A percentile compares a stretch with the other conserved stretches of the same genome.
These are phyloP conservation scores for Herpetotheres cachinnans DNA, from an alignment of 2,113 vertebrate genomes.

Conservation along the genomic window DNA sequence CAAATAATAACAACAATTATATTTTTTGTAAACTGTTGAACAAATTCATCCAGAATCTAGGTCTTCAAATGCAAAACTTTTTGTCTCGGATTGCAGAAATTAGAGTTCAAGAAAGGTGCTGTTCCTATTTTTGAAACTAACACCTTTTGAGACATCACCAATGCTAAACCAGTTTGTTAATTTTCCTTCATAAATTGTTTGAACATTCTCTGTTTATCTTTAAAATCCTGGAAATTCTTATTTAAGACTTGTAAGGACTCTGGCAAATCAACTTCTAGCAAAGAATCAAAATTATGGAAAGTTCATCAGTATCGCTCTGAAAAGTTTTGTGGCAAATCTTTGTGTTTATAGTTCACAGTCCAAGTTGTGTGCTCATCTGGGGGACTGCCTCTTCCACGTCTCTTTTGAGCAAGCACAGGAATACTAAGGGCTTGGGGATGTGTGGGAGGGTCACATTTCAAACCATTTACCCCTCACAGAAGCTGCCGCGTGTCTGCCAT, in stretches of 20 bases:
- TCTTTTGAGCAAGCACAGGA: background rate
- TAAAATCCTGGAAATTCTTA: background rate
- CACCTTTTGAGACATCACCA: background rate
- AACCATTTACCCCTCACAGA: background rate
- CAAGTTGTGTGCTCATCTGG: background rate
- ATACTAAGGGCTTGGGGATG: background rate
- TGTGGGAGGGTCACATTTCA: background rate
- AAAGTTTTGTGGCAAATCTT: background rate
- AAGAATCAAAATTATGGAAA: background rate
- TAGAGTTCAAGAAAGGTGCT: background rate
- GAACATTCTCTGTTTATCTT: background rate
- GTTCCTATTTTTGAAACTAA: background rate
- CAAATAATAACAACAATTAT: background rate
- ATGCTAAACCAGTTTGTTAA: background rate
- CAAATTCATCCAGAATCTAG: background rate
- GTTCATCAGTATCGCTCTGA: background rate
- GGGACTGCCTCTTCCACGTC: accelerated
- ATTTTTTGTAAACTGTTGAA: background rate
- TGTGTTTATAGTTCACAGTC: background rate
- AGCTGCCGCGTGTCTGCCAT: background rate
- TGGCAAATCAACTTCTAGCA: background rate
- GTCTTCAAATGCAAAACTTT: background rate
- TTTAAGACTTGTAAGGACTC: background rate
- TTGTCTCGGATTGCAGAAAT: background rate
- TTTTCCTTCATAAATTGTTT: background rate